A percentile compares a stretch with the other conserved stretches of the same genome.
Conservation (phyloP, 1,140 invertebrate genomes). For the Caenorhabditis tropicalis region DNA sequence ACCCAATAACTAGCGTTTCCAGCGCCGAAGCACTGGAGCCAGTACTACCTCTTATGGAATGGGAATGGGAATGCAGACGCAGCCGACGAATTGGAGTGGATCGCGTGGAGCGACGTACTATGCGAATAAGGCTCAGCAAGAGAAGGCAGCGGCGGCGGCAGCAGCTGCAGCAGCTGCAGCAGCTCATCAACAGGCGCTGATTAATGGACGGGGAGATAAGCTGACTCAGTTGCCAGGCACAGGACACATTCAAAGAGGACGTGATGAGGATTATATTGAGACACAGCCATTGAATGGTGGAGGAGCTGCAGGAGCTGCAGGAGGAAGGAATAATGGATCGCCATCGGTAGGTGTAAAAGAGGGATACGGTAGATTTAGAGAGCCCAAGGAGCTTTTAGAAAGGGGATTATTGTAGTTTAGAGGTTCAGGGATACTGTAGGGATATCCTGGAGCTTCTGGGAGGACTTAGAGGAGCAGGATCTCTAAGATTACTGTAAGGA, state of each 20-base stretch:
- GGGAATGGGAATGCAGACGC: too few relatives aligned
- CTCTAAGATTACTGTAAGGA: too few relatives aligned
- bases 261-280: neutral
- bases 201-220: neutral
- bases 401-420: too few relatives aligned
- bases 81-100: constrained; percentile 18
- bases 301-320: too few relatives aligned
- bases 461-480: too few relatives aligned
- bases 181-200: neutral
- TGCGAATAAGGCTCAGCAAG: neutral
- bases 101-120: neutral
- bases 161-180: neutral
- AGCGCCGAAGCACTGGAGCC: constrained; percentile 23
- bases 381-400: neutral
- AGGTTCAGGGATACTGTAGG: too few relatives aligned
- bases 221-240: neutral
- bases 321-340: neutral
- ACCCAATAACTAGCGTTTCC: neutral
- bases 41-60: neutral
- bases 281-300: neutral
- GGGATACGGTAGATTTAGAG: neutral
- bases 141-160: neutral
- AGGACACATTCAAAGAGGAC: neutral
- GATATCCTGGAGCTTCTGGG: too few relatives aligned
- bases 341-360: neutral